phyloP scores from a whole-genome alignment of 2,113 vertebrate species.

The Silurus meridionalis region DNA sequence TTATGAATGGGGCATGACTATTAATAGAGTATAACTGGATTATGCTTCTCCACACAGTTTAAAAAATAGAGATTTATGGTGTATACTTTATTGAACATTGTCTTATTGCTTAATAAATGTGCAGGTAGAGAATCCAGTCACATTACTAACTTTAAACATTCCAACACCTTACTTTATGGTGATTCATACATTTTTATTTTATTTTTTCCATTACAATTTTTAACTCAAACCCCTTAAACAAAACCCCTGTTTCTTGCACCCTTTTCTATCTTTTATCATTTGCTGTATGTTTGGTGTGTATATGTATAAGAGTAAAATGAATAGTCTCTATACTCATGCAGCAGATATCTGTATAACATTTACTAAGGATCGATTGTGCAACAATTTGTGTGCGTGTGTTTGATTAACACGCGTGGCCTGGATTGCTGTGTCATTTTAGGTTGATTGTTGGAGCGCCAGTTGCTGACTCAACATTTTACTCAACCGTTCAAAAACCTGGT shows the following conservation, averaged over 20 bases:
- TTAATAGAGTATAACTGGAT: not conserved
- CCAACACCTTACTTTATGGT: not conserved
- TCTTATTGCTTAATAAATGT: not conserved
- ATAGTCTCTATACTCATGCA: not conserved
- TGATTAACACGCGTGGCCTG: not conserved
- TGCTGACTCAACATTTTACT: conserved; percentile 69
- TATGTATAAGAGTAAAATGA: not conserved
- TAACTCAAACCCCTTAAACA: not conserved
- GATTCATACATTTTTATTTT: not conserved
- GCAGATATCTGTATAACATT: not conserved
- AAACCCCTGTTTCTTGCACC: too few relatives aligned
- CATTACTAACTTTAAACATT: not conserved
- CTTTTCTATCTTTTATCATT: not conserved
- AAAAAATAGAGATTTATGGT: not conserved
- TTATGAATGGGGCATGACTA: not conserved
- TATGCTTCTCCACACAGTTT: not conserved
- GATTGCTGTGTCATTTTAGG: conserved; percentile 66
- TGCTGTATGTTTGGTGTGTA: not conserved
- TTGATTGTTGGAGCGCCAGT: conserved; percentile 86
- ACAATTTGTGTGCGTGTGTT: not conserved
- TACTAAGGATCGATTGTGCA: too few relatives aligned
- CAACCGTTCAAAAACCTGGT: conserved; percentile 75
- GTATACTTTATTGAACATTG: not conserved
- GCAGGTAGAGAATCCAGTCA: not conserved
- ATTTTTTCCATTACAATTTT: too few relatives aligned